Base-by-base conservation (phyloP, 2,113 vertebrate genomes). In the Brevimyrus niger region DNA sequence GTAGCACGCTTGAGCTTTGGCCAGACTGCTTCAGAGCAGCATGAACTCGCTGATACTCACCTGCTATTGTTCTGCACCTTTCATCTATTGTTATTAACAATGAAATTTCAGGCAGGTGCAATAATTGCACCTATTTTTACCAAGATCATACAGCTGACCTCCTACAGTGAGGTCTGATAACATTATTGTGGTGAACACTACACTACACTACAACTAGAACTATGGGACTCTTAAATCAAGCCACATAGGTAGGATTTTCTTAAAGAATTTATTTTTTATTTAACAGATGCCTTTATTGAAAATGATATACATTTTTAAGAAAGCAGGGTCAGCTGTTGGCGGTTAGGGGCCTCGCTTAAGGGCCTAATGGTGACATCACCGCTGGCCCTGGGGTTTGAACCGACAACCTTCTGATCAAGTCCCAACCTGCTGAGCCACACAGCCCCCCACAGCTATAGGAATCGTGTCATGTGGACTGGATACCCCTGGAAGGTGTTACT, bases 41-140 rank as follows among this genome's bases (percentile, higher is more conserved):
- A 89, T 89, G 61, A 53, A 88, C 91, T 87, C 87, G 89, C 58
- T n/a, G 86, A 38, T 53, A 87, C 7, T 27, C n/a, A 50, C 76
- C 69, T 48, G 61, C 88, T 5, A 84, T 31, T 55, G 23, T n/a
- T 61, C 73, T 80, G 35, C 55, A 10, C 44, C 51, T 88, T 19
- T 46, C 50, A 38, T 76, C 11, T 89, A 88, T 88, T 86, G 50
- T 88, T 88, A 5, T 35, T 3, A 65, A 44, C 4, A 87, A 50
- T 87, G 23, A 48, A 21, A 89, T 51, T n/a, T 51, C 31, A 1
- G 51, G 48, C 86, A 31, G 48, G 48, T 87, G 86, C 48, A 27
- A 87, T 53, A 51, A 47, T 86, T 47, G 47, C 19, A 48, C 44
- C 23, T 27, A n/a, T 27, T 27, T 50, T 86, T 48, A 86, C 44